Evolutionary conservation across 2,888 invertebrate species (phyloP), one percentile per base, ranked within the genome.

Genomic region (Syritta pipiens): DNA sequence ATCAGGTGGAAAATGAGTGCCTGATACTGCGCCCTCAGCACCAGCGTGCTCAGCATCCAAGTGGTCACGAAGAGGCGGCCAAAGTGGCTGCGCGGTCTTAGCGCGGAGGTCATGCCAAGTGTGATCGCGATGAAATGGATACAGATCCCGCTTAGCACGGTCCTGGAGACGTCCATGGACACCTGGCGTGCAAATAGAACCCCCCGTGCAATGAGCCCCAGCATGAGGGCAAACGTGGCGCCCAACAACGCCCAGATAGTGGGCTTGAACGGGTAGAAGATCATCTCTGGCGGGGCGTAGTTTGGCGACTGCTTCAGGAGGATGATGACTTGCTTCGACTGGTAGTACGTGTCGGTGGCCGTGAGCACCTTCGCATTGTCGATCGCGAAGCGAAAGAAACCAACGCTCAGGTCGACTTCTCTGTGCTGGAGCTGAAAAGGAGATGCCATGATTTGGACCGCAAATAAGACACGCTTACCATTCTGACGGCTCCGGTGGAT

Each of bases 1-100:
- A 84, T 74, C 30, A 84, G 75, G n/a, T 84, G 76, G 24, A 81
- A 84, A 14, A 84, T 62, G 6, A 84, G 10, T 4, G 84, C 82
- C n/a, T 82, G 65, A 57, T 84, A 84, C 62, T 84, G 81, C 35
- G 82, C 49, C 3, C 84, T 76, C 3, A 84, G 60, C n/a, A 84
- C 32, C 1, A 84, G 74, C 1, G 82, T 83, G 3, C 71, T 72
- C 22, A 75, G n/a, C 3, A 84, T 76, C 84, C 84, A 84, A 6
- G 81, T 63, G 12, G 65, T 57, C 17, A 83, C 48, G 22, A 84
- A 32, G 17, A 83, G 12, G 22, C 81, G 81, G 17, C 81, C 82
- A 3, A 76, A 67, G 0, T 63, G 48, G 1, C 69, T 81, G 24
- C 24, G 48, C 1, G 81, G 51, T 0, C 62, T 46, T 7, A 53